Conservation (phyloP, 2,797 vertebrate species). For the Phataginus tetradactyla region DNA sequence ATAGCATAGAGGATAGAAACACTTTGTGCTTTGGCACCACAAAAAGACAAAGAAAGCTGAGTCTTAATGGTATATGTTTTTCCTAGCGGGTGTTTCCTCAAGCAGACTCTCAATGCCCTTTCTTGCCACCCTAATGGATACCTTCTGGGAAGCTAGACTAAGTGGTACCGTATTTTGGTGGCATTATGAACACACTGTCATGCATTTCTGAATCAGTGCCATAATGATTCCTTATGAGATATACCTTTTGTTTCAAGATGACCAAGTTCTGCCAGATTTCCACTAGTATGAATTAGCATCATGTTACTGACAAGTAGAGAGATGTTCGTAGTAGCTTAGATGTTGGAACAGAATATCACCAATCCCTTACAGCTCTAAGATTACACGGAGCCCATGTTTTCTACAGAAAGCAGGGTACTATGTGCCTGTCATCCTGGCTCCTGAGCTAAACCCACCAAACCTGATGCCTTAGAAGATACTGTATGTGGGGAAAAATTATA, state of each 20-base stretch:
- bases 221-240: background rate
- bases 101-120: background rate
- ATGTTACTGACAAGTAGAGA: background rate
- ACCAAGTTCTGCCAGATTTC: background rate
- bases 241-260: background rate
- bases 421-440: background rate
- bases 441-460: conserved; percentile 3
- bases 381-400: background rate
- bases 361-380: background rate
- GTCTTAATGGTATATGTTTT: background rate
- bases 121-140: background rate
- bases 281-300: background rate
- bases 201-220: conserved; percentile 1
- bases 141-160: background rate
- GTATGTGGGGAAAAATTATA: background rate
- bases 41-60: background rate
- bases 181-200: background rate
- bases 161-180: background rate
- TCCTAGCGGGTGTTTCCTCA: background rate
- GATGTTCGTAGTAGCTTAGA: background rate
- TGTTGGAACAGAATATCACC: background rate
- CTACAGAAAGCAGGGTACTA: background rate
- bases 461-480: background rate
- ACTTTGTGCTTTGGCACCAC: background rate
- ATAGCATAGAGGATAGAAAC: background rate